phyloP scores from a whole-genome alignment of 2,888 invertebrate genomes.

The Tinea semifulvella region DNA sequence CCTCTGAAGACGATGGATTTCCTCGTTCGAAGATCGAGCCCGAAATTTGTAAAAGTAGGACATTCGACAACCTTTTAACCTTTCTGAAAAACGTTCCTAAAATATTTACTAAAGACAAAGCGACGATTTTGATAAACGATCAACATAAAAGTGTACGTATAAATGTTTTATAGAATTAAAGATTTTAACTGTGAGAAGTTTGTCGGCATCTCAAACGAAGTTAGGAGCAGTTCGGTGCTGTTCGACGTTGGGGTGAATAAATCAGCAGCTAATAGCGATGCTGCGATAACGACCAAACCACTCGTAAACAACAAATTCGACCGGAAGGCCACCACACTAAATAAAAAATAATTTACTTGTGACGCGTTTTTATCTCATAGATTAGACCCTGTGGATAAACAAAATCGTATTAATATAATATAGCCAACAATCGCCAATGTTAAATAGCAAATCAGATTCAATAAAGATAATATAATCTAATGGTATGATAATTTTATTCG shows the following conservation, averaged over 20 bases:
- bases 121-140: constrained; percentile 6
- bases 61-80: neutral
- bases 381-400: too few relatives aligned
- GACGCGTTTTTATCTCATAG: too few relatives aligned
- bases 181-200: constrained; percentile 8
- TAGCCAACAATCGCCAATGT: too few relatives aligned
- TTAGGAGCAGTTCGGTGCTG: neutral
- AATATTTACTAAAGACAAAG: constrained; percentile 1
- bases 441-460: neutral
- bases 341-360: constrained; percentile 8
- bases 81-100: neutral
- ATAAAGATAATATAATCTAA: constrained; percentile 8
- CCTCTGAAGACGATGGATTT: constrained; percentile 3
- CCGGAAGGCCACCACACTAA: neutral
- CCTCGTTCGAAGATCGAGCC: neutral
- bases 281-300: constrained; percentile 11
- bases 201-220: constrained; percentile 1
- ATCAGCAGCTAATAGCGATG: constrained; percentile 13
- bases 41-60: constrained; percentile 1
- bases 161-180: constrained; percentile 4
- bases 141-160: constrained; percentile 10
- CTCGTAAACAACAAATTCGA: constrained; percentile 12
- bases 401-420: too few relatives aligned
- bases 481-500: constrained; percentile 7
- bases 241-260: constrained; percentile 6